Conservation (phyloP, 1,140 invertebrate genomes). For the Helicoverpa armigera region DNA sequence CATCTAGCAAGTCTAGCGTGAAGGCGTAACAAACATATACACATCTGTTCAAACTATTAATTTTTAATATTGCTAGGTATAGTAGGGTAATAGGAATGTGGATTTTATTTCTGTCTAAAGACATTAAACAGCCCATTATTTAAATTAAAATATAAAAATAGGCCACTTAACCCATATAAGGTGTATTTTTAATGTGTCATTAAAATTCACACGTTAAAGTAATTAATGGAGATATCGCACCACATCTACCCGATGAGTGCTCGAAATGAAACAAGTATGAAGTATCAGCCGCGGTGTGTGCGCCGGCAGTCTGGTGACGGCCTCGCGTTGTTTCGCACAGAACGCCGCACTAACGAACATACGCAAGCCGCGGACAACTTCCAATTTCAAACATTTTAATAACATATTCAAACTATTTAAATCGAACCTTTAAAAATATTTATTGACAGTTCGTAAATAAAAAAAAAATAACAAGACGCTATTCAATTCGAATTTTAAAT, state of each 20-base stretch:
- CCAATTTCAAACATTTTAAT: constrained; percentile 18
- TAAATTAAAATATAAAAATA: too few relatives aligned
- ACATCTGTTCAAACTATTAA: too few relatives aligned
- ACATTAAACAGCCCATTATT: too few relatives aligned
- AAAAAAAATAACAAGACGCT: constrained; percentile 1
- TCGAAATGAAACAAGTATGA: constrained; percentile 9
- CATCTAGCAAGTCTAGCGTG: too few relatives aligned
- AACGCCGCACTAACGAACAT: constrained; percentile 14
- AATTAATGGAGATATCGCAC: constrained; percentile 25
- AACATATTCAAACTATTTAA: background rate
- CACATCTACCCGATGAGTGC: constrained; percentile 13
- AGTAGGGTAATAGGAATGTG: too few relatives aligned
- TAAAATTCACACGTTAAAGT: background rate
- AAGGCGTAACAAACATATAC: too few relatives aligned
- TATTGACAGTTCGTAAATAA: background rate
- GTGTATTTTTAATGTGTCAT: background rate
- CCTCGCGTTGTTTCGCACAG: constrained; percentile 55
- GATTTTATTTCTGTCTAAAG: too few relatives aligned
- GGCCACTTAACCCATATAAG: background rate
- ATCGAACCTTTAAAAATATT: background rate
- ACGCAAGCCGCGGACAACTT: constrained; percentile 2
- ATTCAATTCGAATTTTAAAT: constrained; percentile 13
- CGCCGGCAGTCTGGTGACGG: constrained; percentile 49
- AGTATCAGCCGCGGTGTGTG: constrained; percentile 24
- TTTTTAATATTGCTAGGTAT: too few relatives aligned